Evolutionary conservation across 2,888 invertebrate genomes (phyloP), one percentile per base, ranked within the genome.

Genomic region (Adelphocoris suturalis): DNA sequence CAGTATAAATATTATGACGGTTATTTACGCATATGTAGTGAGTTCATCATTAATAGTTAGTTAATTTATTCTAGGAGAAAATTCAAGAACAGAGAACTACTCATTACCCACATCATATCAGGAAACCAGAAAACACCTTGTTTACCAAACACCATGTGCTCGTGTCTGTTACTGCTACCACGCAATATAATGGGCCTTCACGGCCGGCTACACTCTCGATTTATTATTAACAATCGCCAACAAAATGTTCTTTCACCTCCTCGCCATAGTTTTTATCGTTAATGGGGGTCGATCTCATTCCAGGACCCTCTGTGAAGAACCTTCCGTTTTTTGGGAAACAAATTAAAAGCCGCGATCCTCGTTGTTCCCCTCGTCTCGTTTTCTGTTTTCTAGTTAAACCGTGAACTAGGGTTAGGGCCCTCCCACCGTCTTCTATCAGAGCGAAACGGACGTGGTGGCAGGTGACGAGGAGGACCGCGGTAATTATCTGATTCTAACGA

Each of bases 251-350:
- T 19, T 23, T 23, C n/a, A 3, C 68, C 19, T 23, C 19, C 68
- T 23, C n/a, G 11, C 68, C 7, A 23, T 68, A 68, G 68, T 68
- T 68, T 68, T 57, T 57, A 37, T n/a, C 23, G 68, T 68, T 68
- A 68, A 68, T 68, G 68, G 68, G 27, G 12, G 16, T 23, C 68
- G 19, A 27, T 3, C 68, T 68, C 68, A 68, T 68, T 68, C 27
- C 19, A 23, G 23, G 13, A 23, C 68, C 68, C 68, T 23, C 11
- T 13, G 12, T 23, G 52, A 52, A 23, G 68, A 68, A 68, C 19
- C 68, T 68, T 68, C 68, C 68, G 68, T 68, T 68, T 68, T 68
- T 68, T 68, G 23, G 68, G 68, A 68, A 68, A 68, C 68, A 68
- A 68, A 68, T 68, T 68, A 68, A 68, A 68, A 68, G 68, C 57